Conservation (phyloP, 1,140 invertebrate genomes). For the Lanistes nyassanus region DNA sequence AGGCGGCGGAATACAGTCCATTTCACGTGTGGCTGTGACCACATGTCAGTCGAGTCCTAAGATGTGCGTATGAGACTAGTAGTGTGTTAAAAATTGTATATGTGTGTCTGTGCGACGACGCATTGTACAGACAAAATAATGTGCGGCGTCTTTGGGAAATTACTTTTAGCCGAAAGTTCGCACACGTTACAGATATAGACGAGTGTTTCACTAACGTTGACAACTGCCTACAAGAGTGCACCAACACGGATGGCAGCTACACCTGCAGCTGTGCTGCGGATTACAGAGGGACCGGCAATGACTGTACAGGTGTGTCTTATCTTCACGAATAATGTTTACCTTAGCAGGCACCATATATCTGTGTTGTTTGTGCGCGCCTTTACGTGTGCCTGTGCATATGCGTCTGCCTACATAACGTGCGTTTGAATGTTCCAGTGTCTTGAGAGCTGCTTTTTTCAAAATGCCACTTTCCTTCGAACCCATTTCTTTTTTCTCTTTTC, state of each 20-base stretch:
- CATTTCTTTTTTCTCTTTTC: conserved; percentile 9
- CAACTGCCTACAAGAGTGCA: conserved; percentile 80
- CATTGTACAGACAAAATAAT: no score
- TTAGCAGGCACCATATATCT: background rate
- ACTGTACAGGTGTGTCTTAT: background rate
- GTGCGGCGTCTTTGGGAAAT: no score
- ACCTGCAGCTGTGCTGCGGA: conserved; percentile 69
- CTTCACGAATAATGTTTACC: background rate
- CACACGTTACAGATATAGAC: conserved; percentile 84
- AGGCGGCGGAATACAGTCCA: no score
- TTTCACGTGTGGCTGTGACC: no score
- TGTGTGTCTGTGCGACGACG: no score
- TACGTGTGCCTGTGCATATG: background rate
- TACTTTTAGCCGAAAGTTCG: no score
- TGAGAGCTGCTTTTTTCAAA: background rate
- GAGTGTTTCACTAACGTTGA: conserved; percentile 78
- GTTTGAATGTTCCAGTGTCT: background rate
- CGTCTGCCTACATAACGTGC: no score
- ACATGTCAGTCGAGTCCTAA: no score
- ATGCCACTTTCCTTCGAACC: background rate
- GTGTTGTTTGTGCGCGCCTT: background rate
- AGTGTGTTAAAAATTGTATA: no score
- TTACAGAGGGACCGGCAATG: background rate
- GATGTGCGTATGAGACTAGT: no score
- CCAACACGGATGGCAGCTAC: conserved; percentile 81